Evolutionary conservation across 2,113 vertebrate species (phyloP), one percentile per base, ranked within the genome.

Genomic region (Malaclemys terrapin): DNA sequence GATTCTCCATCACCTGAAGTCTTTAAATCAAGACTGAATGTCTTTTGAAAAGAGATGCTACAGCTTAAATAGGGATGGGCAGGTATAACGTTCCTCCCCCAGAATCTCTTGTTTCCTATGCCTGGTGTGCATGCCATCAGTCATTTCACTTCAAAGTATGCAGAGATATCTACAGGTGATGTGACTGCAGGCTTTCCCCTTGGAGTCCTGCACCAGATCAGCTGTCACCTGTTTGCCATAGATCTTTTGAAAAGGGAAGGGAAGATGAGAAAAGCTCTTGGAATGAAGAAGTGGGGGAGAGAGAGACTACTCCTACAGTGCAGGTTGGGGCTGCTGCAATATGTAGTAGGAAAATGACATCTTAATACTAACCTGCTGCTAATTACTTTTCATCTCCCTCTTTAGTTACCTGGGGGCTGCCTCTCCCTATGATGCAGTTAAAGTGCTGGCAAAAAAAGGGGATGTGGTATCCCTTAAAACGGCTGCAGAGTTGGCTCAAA

Each of bases 361-460:
- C 45, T 65, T 38, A 86, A 4, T 80, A 62, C 7, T 49, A 29
- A 91, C n/a, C 19, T 47, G 8, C 72, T 24, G 8, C 82, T 4
- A 2, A n/a, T 90, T 84, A 92, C n/a, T 45, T 80, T 62, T 87
- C 89, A 7, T 94, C 7, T 96, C 91, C 96, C 91, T 96, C 56
- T 86, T 4, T 94, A 99, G 99, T 97, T 99, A 99, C 89, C 97
- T 99, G 56, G 99, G 99, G 1, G 98, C 99, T 3, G 98, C 98
- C 4, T 99, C 98, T 27, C 97, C 98, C 56, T 99, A 99, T 11
- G 99, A 99, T 78, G 99, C 99, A 0, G 99, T 99, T 82, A 99
- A 99, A 96, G 99, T 99, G 72, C 93, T 99, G 86, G 98, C 99
- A 85, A 99, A 98, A 97, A 99, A 99, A 95, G 99, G 99, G 3